Evolutionary conservation across 2,113 vertebrate genomes (phyloP), one percentile per base, ranked within the genome.

Genomic region (Bothrops jararaca): DNA sequence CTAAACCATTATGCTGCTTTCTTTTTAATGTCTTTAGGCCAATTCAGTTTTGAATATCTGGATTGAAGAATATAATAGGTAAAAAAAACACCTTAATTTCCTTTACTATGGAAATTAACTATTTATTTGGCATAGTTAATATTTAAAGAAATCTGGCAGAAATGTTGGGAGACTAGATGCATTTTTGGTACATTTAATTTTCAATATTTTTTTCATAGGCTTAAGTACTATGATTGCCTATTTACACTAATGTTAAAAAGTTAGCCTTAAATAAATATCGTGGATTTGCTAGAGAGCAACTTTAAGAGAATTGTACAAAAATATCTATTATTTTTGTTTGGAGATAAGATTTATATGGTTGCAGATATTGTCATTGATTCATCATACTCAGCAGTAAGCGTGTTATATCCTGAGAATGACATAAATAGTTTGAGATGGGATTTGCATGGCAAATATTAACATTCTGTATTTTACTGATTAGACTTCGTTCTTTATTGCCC

Each of bases 1-100:
- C 64, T 91, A 45, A 94, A 54, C 91, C 18, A 80, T 94, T 96
- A 91, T n/a, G 48, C 45, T 96, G 94, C 52, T 94, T 80, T 94
- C 89, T 93, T 92, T 95, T 94, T 93, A 93, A 93, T 92, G 88
- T 89, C 93, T 90, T 93, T 10, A 86, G 24, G 85, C 86, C 10
- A 3, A 45, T 80, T 45, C 88, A 89, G 9, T 24, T 26, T 13
- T 88, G 74, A 74, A 86, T 91, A 93, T 34, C 89, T 4, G 0
- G 0, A 24, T 20, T 52, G 4, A 18, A 9, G 20, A 18, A 92
- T 93, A 86, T 88, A 89, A 48, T 93, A 29, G 69, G 13, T 6
- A 88, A 3, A 5, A 42, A 80, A 39, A 20, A 4, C 1, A 0
- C 29, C 52, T n/a, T 91, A 57, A 57, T 88, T 34, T 50, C 64